phyloP scores from a whole-genome alignment of 2,113 vertebrate genomes.

The Solea solea region DNA sequence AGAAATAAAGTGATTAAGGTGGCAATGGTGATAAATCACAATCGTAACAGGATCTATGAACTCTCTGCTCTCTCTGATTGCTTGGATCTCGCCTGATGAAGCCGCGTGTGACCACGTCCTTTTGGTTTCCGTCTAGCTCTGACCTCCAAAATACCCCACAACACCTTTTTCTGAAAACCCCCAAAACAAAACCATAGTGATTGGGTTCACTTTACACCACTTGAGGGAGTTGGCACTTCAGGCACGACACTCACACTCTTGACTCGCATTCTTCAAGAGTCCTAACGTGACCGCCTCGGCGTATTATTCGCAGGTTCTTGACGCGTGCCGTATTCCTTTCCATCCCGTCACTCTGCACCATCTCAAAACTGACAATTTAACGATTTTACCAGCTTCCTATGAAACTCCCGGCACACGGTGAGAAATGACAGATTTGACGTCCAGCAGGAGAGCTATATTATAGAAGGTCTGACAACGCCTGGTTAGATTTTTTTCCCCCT shows the following conservation, averaged over 20 bases:
- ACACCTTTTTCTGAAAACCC: constrained; percentile 32
- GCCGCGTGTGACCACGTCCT: neutral
- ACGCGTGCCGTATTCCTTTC: constrained; percentile 76
- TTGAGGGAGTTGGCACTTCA: constrained; percentile 68
- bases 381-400: constrained; percentile 87
- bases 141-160: constrained; percentile 63
- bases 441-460: constrained; percentile 77
- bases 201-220: constrained; percentile 67
- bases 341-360: constrained; percentile 80
- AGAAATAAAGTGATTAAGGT: constrained; percentile 2
- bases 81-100: neutral
- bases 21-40: neutral
- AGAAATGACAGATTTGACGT: constrained; percentile 84
- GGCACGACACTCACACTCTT: constrained; percentile 38
- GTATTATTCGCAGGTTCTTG: constrained; percentile 54
- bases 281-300: constrained; percentile 60
- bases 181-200: constrained; percentile 55
- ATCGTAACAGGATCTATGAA: constrained; percentile 22
- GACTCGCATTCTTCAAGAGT: constrained; percentile 60
- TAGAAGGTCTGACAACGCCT: constrained; percentile 77
- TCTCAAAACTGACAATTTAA: constrained; percentile 87
- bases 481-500: constrained; percentile 56
- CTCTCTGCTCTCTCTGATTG: constrained; percentile 31
- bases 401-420: constrained; percentile 79
- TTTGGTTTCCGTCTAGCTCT: constrained; percentile 49